These are phyloP conservation scores for Branchinecta lynchi DNA, from an alignment of 1,140 invertebrate species.

Conservation along the genomic window DNA sequence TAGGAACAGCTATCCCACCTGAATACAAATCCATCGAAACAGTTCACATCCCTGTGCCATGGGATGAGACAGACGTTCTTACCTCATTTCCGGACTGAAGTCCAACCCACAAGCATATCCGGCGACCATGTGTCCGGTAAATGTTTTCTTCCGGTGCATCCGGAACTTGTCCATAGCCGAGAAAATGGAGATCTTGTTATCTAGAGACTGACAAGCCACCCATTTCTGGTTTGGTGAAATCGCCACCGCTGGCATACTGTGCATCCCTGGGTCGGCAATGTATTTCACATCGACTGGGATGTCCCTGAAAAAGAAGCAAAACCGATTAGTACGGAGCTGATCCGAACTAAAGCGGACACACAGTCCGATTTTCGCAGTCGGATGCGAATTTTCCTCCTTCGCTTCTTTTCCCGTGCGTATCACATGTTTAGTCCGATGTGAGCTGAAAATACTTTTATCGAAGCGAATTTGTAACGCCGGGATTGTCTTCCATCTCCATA, in stretches of 20 bases:
- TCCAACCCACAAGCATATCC: conserved; percentile 95
- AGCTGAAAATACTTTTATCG: too few relatives aligned
- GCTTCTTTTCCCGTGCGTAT: too few relatives aligned
- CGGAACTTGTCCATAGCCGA: conserved; percentile 93
- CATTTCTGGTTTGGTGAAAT: conserved; percentile 93
- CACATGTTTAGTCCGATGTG: too few relatives aligned
- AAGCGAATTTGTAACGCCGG: too few relatives aligned
- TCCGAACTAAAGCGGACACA: too few relatives aligned
- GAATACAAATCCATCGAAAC: too few relatives aligned
- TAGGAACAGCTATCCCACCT: too few relatives aligned
- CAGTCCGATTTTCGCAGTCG: too few relatives aligned
- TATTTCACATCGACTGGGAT: conserved; percentile 99
- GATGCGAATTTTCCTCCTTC: too few relatives aligned
- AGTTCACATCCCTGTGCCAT: too few relatives aligned
- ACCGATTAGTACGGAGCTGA: too few relatives aligned
- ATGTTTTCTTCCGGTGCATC: conserved; percentile 93
- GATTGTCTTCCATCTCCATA: too few relatives aligned
- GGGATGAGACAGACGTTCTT: conserved; percentile 25
- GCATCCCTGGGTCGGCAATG: conserved; percentile 98
- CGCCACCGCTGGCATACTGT: conserved; percentile 94
- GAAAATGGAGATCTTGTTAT: conserved; percentile 97
- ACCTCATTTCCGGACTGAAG: conserved; percentile 98
- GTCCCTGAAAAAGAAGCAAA: conserved; percentile 46
- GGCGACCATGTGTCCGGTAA: conserved; percentile 96
- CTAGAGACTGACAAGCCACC: conserved; percentile 97